Percentiles rank a stretch among this genome's conserved stretches.
phyloP scores from a whole-genome alignment of 2,113 vertebrate species.

The Mustela nigripes region DNA sequence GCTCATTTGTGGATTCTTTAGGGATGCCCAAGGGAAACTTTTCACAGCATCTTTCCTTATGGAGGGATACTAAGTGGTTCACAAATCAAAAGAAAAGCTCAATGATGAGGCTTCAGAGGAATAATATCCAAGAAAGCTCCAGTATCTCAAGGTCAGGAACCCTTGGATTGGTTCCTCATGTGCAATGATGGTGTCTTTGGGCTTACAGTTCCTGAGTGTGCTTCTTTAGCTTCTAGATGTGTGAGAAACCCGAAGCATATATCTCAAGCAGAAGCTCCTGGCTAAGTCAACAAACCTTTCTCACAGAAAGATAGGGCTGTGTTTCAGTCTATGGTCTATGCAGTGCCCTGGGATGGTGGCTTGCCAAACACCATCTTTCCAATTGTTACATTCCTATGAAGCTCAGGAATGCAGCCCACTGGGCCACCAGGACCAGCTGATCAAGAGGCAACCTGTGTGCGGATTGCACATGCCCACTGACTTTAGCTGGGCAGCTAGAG shows the following conservation, averaged over 20 bases:
- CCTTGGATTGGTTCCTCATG: neutral
- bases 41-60: neutral
- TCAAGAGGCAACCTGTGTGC: neutral
- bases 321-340: neutral
- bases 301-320: neutral
- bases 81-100: constrained; percentile 31
- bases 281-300: neutral
- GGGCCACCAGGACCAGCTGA: neutral
- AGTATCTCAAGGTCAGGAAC: neutral
- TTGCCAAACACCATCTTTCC: neutral
- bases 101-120: neutral
- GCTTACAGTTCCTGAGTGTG: neutral
- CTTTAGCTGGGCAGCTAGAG: neutral
- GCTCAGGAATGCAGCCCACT: neutral
- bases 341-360: neutral
- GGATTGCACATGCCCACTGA: neutral
- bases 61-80: neutral
- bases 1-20: constrained; percentile 29
- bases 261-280: neutral
- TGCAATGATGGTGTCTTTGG: neutral
- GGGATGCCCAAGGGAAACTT: neutral
- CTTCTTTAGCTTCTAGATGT: neutral
- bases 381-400: neutral
- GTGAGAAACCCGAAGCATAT: neutral
- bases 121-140: neutral